Base-by-base conservation (phyloP, 2,888 invertebrate species). In the Sarcophaga caerulescens region DNA sequence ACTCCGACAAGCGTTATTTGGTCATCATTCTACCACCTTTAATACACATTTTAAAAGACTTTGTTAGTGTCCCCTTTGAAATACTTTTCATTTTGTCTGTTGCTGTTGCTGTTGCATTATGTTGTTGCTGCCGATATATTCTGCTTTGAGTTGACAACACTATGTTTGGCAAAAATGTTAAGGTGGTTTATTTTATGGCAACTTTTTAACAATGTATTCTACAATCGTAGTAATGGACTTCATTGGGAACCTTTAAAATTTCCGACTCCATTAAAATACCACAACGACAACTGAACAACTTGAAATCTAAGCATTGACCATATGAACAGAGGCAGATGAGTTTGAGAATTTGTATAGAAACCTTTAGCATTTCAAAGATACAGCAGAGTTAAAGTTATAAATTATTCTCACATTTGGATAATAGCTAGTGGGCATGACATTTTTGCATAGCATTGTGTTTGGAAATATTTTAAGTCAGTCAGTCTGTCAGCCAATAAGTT, bases 231-330 rank as follows among this genome's bases (percentile, higher is more conserved):
- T 25, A 11, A n/a, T 62, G 14, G 79, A 52, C 79, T 65, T 84
- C 75, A 84, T 84, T 84, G 79, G 84, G 79, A 79, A 84, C 79
- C 84, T 84, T 84, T 76, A 70, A 76, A 79, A 80, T 70, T 69
- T 76, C 59, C 52, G 65, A 84, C 79, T 84, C 84, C 84, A 84
- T 84, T 84, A 84, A 84, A 84, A 84, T 84, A 80, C 75, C 84
- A 71, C 79, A 84, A 84, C 60, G 84, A 80, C 84, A 84, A 75
- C 79, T 75, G 75, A 79, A 75, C 79, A 79, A 84, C 74, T 75
- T 79, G 47, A 84, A 84, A 75, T 84, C 70, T 65, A 71, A 70
- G 52, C 80, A 80, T 47, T 84, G 80, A 62, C 75, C 84, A 62
- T 47, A 66, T 25, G 35, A 23, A 63, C 35, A 69, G 57, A 52